These are phyloP conservation scores for Psilopogon haemacephalus DNA, from an alignment of 2,113 vertebrate species.

Conservation along the genomic window DNA sequence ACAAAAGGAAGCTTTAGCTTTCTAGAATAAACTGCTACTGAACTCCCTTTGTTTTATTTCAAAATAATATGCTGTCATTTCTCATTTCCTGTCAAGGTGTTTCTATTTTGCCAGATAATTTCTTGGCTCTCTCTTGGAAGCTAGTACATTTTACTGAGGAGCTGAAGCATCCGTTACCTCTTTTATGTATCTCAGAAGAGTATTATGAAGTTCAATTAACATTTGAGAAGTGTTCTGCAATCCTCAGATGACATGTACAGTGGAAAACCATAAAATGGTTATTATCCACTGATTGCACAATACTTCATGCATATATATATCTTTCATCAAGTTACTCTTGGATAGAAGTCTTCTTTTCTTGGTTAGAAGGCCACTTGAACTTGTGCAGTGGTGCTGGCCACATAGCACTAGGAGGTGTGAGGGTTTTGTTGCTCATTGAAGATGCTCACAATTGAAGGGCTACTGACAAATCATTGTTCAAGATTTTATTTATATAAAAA, in stretches of 20 bases:
- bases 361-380: slow-evolving; percentile 1
- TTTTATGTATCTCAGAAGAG: slow-evolving; percentile 45
- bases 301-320: not conserved
- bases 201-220: slow-evolving; percentile 35
- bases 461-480: not conserved
- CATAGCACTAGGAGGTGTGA: not conserved
- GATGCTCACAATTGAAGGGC: not conserved
- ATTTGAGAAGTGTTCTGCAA: slow-evolving; percentile 44
- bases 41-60: slow-evolving; percentile 22
- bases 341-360: not conserved
- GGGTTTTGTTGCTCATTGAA: not conserved
- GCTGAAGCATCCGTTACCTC: slow-evolving; percentile 18
- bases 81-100: not conserved
- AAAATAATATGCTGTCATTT: slow-evolving; percentile 13
- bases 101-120: slow-evolving; percentile 32
- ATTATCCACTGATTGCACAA: not conserved
- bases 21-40: slow-evolving; percentile 1
- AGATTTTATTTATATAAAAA: not conserved
- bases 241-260: slow-evolving; percentile 1
- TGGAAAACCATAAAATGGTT: slow-evolving; percentile 14
- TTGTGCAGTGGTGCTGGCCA: not conserved
- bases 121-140: slow-evolving; percentile 31
- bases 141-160: not conserved
- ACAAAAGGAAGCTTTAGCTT: not conserved
- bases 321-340: not conserved